Conservation (phyloP, 1,140 invertebrate species). For the Theocolax elegans region DNA sequence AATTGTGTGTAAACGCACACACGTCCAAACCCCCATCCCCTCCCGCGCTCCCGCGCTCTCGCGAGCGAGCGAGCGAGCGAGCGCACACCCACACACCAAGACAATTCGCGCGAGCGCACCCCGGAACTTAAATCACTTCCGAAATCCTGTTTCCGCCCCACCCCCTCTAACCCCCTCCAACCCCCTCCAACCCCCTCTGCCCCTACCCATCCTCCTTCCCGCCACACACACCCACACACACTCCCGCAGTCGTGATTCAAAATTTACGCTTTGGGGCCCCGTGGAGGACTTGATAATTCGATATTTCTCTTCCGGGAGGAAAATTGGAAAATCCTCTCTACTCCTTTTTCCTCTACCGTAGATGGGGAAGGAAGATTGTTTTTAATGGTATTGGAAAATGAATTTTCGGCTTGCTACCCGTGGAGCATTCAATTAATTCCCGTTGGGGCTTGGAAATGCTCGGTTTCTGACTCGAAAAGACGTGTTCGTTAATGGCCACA, state of each 20-base stretch:
- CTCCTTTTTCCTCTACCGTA: neutral
- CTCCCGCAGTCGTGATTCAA: constrained; percentile 27
- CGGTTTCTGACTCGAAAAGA: too few species aligned
- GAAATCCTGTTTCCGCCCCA: constrained; percentile 34
- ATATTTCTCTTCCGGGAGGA: constrained; percentile 20
- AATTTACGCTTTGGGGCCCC: constrained; percentile 29
- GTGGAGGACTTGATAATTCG: constrained; percentile 14
- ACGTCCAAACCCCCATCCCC: neutral
- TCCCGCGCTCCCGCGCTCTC: too few species aligned
- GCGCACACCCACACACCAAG: neutral
- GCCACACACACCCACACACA: neutral
- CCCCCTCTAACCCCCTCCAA: neutral
- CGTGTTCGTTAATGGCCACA: too few species aligned
- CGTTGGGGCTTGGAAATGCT: too few species aligned
- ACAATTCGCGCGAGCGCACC: constrained; percentile 34
- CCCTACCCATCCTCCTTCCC: constrained; percentile 23
- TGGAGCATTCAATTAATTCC: constrained; percentile 10
- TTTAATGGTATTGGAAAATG: constrained; percentile 28
- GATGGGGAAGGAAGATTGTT: constrained; percentile 6
- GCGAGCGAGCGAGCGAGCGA: too few species aligned
- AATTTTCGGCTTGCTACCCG: neutral
- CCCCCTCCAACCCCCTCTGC: neutral
- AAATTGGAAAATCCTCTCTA: constrained; percentile 29
- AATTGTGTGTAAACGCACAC: constrained; percentile 12
- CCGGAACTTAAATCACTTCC: constrained; percentile 38